These are phyloP conservation scores for Hylaeus anthracinus DNA, from an alignment of 1,140 invertebrate genomes.

Conservation along the genomic window DNA sequence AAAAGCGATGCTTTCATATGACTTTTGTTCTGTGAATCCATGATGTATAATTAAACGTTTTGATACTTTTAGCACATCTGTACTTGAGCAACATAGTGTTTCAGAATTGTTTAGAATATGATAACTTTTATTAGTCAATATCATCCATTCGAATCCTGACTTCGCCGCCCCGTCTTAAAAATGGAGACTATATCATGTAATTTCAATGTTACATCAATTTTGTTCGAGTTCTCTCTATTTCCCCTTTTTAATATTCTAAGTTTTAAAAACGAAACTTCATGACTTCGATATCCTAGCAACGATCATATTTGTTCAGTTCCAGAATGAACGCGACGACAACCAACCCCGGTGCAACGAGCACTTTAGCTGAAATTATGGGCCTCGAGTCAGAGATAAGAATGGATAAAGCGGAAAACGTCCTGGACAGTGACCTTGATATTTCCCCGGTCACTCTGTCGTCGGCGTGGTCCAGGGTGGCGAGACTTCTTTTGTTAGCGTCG, in stretches of 20 bases:
- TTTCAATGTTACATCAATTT: neutral
- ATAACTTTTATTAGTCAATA: too few relatives aligned
- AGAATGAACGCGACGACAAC: constrained; percentile 60
- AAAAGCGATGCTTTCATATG: too few relatives aligned
- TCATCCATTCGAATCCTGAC: too few relatives aligned
- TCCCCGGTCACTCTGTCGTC: constrained; percentile 85
- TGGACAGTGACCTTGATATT: constrained; percentile 72
- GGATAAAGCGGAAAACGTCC: constrained; percentile 57
- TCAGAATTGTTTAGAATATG: too few relatives aligned
- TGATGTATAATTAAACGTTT: too few relatives aligned
- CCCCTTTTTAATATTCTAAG: too few relatives aligned
- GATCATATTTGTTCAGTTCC: constrained; percentile 32
- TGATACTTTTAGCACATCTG: too few relatives aligned
- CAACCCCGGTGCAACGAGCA: constrained; percentile 60
- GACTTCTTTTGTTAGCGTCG: constrained; percentile 85
- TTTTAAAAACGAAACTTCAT: neutral
- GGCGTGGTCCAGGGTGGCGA: constrained; percentile 86
- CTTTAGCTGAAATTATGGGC: constrained; percentile 63
- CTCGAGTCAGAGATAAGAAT: constrained; percentile 62
- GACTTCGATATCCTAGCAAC: neutral
- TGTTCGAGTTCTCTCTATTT: neutral
- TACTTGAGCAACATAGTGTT: too few relatives aligned
- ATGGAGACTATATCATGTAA: neutral
- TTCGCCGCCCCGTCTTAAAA: too few relatives aligned
- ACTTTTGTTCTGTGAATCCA: too few relatives aligned